Evolutionary conservation across 1,140 invertebrate genomes (phyloP).

Genomic region (Ceratina japonica): DNA sequence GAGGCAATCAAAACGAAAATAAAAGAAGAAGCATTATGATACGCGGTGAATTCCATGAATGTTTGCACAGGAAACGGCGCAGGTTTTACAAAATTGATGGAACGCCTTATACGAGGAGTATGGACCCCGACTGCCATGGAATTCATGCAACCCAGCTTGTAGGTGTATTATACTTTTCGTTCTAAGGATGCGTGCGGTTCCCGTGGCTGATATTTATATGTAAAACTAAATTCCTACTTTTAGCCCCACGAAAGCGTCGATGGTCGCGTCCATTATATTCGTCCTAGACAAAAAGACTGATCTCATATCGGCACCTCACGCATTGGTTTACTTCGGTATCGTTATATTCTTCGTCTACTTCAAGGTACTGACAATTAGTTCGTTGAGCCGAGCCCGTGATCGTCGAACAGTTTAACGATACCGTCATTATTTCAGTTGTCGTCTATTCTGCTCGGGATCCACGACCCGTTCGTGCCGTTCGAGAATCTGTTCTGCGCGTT

Average conservation of each 20-base stretch:
- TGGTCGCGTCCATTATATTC: slow-evolving; percentile 97
- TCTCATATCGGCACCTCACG: slow-evolving; percentile 96
- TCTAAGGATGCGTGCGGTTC: background rate
- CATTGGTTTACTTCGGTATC: slow-evolving; percentile 97
- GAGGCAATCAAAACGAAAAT: background rate
- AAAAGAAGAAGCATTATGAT: background rate
- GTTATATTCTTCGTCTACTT: slow-evolving; percentile 99
- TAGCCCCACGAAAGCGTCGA: slow-evolving; percentile 97
- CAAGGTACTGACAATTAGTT: slow-evolving; percentile 86
- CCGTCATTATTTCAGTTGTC: slow-evolving; percentile 84
- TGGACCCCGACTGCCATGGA: slow-evolving; percentile 99
- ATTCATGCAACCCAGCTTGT: slow-evolving; percentile 99
- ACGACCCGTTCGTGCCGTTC: slow-evolving; percentile 99
- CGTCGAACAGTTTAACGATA: no score
- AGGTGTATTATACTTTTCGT: slow-evolving; percentile 77
- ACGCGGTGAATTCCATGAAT: background rate
- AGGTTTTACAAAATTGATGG: slow-evolving; percentile 94
- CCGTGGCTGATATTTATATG: background rate
- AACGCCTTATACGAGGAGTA: slow-evolving; percentile 95
- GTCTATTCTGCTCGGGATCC: slow-evolving; percentile 96
- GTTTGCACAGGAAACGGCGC: slow-evolving; percentile 89
- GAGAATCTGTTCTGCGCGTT: slow-evolving; percentile 98
- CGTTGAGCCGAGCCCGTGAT: background rate
- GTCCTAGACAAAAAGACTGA: slow-evolving; percentile 98
- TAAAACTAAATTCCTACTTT: slow-evolving; percentile 61